Evolutionary conservation across 2,888 invertebrate genomes (phyloP).

Genomic region (Acrobasis suavella): DNA sequence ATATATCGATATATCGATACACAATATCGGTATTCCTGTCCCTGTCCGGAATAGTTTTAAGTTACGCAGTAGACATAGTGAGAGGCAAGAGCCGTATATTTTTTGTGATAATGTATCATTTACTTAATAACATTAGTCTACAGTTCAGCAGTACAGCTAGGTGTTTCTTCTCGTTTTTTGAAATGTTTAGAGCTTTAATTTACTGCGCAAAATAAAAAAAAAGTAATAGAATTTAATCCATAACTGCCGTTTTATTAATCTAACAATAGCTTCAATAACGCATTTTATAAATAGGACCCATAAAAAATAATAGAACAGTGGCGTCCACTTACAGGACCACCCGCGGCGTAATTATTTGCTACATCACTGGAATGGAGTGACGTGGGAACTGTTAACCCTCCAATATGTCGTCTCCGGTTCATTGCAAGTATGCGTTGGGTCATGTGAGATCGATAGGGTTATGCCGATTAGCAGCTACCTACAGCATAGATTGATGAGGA

Average conservation of each 20-base stretch:
- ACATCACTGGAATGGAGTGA: conserved; percentile 47
- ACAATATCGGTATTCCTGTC: no score
- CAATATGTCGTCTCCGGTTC: conserved; percentile 9
- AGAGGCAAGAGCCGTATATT: no score
- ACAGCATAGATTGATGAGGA: no score
- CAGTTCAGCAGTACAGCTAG: no score
- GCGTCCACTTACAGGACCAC: conserved; percentile 51
- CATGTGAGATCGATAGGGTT: conserved; percentile 17
- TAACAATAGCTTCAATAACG: conserved; percentile 8
- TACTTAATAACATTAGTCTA: no score
- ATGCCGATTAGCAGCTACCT: not conserved
- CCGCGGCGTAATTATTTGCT: conserved; percentile 62
- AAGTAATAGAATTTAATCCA: not conserved
- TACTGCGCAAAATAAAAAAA: not conserved
- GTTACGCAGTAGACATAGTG: no score
- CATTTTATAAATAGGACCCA: conserved; percentile 9
- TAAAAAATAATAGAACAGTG: conserved; percentile 27
- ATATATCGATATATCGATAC: no score
- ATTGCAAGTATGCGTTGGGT: conserved; percentile 13
- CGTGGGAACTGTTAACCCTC: conserved; percentile 41
- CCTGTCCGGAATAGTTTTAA: no score
- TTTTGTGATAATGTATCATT: no score
- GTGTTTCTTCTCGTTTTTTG: not conserved
- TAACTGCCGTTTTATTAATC: conserved; percentile 4
- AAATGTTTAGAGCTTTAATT: not conserved